Percentiles rank a stretch among this genome's conserved stretches.
phyloP scores from a whole-genome alignment of 2,113 vertebrate genomes.

The Glaucomys volans region DNA sequence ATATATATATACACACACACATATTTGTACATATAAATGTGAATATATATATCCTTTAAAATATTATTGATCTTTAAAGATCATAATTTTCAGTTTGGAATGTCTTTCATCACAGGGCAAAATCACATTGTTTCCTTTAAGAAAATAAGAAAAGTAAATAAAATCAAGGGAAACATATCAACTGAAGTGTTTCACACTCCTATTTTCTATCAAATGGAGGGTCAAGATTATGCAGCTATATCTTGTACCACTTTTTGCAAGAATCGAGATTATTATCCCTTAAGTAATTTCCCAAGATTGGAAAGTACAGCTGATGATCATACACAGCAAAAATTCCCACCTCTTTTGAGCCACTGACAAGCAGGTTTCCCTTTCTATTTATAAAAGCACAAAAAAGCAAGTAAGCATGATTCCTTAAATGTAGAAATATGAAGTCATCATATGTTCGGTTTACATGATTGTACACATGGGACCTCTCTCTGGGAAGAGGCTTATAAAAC shows the following conservation, averaged over 20 bases:
- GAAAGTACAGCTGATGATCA: not conserved
- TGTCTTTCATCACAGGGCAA: not conserved
- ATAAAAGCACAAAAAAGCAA: constrained; percentile 57
- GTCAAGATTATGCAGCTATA: not conserved
- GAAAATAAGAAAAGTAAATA: constrained; percentile 11
- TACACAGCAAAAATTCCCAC: not conserved
- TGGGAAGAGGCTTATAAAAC: constrained; percentile 10
- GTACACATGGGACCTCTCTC: not conserved
- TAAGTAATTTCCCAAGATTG: constrained; percentile 6
- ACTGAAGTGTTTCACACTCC: not conserved
- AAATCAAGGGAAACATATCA: constrained; percentile 1
- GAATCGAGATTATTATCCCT: constrained; percentile 25
- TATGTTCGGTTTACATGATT: not conserved
- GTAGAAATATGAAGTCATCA: not conserved
- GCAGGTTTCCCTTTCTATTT: constrained; percentile 2
- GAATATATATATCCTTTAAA: not conserved
- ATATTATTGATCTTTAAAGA: not conserved
- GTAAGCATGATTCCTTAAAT: constrained; percentile 42
- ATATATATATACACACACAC: not conserved
- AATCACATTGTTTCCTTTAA: not conserved
- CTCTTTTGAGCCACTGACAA: not conserved
- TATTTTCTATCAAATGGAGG: not conserved
- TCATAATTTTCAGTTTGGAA: not conserved
- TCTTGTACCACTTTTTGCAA: not conserved
- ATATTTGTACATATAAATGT: not conserved